A percentile compares a stretch with the other conserved stretches of the same genome.
phyloP scores from a whole-genome alignment of 1,140 invertebrate species.

The Aphis craccivora region DNA sequence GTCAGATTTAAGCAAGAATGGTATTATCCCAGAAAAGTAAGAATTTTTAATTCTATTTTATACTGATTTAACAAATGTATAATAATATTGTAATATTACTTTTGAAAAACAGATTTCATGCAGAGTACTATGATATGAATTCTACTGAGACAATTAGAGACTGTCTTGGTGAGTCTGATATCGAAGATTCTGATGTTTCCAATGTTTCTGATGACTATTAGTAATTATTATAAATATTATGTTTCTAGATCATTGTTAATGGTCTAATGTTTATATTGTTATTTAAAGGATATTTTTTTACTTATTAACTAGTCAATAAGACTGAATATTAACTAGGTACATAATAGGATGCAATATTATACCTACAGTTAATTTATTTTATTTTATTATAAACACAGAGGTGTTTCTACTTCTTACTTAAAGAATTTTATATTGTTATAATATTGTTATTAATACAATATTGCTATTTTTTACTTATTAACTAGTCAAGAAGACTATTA shows the following conservation, averaged over 20 bases:
- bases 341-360: too few species aligned
- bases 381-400: neutral
- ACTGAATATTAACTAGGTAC: neutral
- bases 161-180: slow-evolving; percentile 13
- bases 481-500: too few species aligned
- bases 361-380: neutral
- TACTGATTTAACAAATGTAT: slow-evolving; percentile 17
- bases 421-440: too few species aligned
- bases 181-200: slow-evolving; percentile 30
- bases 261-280: slow-evolving; percentile 4
- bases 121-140: slow-evolving; percentile 34
- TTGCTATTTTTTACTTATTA: too few species aligned
- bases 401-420: neutral
- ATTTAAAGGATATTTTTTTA: neutral
- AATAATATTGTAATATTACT: neutral
- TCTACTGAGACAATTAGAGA: slow-evolving; percentile 21
- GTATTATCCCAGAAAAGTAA: slow-evolving; percentile 29
- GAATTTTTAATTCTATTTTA: slow-evolving; percentile 21
- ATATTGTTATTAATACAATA: too few species aligned
- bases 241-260: slow-evolving; percentile 14
- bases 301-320: too few species aligned
- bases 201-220: slow-evolving; percentile 16
- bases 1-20: slow-evolving; percentile 4
- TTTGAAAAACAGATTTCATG: slow-evolving; percentile 10
- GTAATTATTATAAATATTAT: slow-evolving; percentile 34